Base-by-base conservation (phyloP, 2,888 invertebrate genomes). In the Amiota minor region DNA sequence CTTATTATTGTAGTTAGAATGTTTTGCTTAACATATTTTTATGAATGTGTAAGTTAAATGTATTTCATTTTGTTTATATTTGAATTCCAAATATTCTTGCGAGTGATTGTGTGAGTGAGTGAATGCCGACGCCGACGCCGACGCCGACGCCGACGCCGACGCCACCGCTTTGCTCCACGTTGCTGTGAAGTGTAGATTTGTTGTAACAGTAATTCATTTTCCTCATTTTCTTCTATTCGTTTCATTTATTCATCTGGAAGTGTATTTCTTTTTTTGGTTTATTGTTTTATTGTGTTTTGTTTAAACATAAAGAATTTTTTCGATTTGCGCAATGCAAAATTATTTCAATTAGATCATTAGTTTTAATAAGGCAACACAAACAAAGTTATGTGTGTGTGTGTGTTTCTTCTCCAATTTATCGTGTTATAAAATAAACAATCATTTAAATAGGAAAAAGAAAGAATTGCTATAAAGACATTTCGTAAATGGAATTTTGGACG, bases 301-400 rank as follows among this genome's bases (percentile, higher is more conserved):
- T 65, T 47, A 65, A 16, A 11, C 46, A 65, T 4, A 47, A 47
- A 62, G 20, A 14, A 62, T 18, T 59, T 53, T 53, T 53, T 18
- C 59, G 11, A 18, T 59, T 59, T 59, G 62, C n/a, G 45, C n/a
- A 62, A 62, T 45, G 62, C 9, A 62, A 16, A 45, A 45, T 20
- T 20, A 50, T 23, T 23, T 82, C 78, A 83, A 83, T 83, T 83
- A 82, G 78, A 82, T 84, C 81, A 80, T 81, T 80, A 78, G 80
- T 81, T 80, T 81, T 78, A 77, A 83, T 80, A 81, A 75, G 76
- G 73, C 74, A 76, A 72, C 74, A 67, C 55, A 61, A 64, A 67
- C 55, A 50, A n/a, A 59, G 59, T 59, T n/a, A 16, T 59, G 18
- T 20, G 59, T 59, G 23, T 20, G 3, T 18, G 18, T 56, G 18